A percentile compares a stretch with the other conserved stretches of the same genome.
Conservation (phyloP, 53 echinoderm and acorn worm genomes). For the Holothuria scabra region DNA sequence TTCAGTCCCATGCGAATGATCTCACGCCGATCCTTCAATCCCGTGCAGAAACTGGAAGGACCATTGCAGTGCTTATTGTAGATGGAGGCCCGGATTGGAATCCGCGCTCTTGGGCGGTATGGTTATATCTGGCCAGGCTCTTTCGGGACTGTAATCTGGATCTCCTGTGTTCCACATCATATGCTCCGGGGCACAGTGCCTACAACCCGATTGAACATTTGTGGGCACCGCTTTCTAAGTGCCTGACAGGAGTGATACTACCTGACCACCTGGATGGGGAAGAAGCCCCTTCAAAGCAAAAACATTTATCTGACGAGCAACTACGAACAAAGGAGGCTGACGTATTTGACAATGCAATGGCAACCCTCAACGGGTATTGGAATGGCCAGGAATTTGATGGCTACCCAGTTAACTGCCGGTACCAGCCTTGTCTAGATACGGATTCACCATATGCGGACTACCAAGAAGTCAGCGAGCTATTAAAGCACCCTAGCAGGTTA, state of each 20-base stretch:
- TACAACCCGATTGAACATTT: conserved; percentile 56
- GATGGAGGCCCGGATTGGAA: conserved; percentile 62
- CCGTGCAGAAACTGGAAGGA: conserved; percentile 58
- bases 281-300: not conserved
- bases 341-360: not conserved
- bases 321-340: not conserved
- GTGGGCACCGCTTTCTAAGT: conserved; percentile 50
- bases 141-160: conserved; percentile 48
- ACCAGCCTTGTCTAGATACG: not conserved
- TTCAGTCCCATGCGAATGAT: conserved; percentile 46
- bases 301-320: not conserved
- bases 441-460: conserved; percentile 6
- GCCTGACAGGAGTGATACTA: conserved; percentile 48
- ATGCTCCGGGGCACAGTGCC: conserved; percentile 45
- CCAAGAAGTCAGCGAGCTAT: not conserved
- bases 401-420: not conserved
- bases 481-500: not conserved
- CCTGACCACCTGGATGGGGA: conserved; percentile 46
- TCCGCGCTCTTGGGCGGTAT: conserved; percentile 42
- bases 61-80: conserved; percentile 3
- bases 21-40: too few species aligned
- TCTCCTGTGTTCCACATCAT: conserved; percentile 43
- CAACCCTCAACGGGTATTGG: conserved; percentile 4
- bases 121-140: conserved; percentile 23
- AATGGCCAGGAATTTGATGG: not conserved